A percentile compares a stretch with the other conserved stretches of the same genome.
These are phyloP conservation scores for Lochmaea crataegi DNA, from an alignment of 2,888 invertebrate species.

Conservation along the genomic window DNA sequence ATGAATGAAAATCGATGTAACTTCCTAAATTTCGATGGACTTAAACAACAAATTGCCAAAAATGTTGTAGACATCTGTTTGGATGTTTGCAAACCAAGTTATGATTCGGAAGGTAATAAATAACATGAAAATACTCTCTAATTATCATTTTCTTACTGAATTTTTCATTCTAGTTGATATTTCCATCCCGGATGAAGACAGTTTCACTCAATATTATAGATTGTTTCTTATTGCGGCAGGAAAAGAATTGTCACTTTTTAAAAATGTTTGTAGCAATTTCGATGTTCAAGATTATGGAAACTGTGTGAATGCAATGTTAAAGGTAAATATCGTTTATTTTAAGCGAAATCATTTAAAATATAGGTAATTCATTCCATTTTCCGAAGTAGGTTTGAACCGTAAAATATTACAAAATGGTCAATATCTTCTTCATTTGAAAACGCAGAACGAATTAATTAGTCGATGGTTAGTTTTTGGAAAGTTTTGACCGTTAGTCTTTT, in stretches of 20 bases:
- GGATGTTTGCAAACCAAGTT: conserved; percentile 32
- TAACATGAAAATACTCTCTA: neutral
- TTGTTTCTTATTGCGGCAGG: conserved; percentile 37
- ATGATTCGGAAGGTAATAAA: conserved; percentile 38
- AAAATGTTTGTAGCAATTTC: conserved; percentile 44
- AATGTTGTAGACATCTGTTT: conserved; percentile 46
- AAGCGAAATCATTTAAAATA: neutral
- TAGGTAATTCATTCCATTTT: too few relatives aligned
- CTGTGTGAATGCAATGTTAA: conserved; percentile 42
- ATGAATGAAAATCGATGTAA: conserved; percentile 53
- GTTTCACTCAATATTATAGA: conserved; percentile 42
- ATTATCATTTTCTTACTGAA: neutral
- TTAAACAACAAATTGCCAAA: conserved; percentile 52
- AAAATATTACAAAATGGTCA: too few relatives aligned
- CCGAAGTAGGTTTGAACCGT: too few relatives aligned
- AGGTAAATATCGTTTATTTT: conserved; percentile 20
- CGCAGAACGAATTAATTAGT: too few relatives aligned
- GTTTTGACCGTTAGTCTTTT: too few relatives aligned
- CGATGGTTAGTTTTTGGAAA: too few relatives aligned
- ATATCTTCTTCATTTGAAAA: too few relatives aligned
- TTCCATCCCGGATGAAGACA: conserved; percentile 35
- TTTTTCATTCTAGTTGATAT: conserved; percentile 38
- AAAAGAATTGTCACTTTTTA: conserved; percentile 31
- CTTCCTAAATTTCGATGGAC: conserved; percentile 54
- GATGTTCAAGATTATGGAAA: conserved; percentile 48